phyloP scores from a whole-genome alignment of 2,888 invertebrate species.

The Epirrhoe tristata region DNA sequence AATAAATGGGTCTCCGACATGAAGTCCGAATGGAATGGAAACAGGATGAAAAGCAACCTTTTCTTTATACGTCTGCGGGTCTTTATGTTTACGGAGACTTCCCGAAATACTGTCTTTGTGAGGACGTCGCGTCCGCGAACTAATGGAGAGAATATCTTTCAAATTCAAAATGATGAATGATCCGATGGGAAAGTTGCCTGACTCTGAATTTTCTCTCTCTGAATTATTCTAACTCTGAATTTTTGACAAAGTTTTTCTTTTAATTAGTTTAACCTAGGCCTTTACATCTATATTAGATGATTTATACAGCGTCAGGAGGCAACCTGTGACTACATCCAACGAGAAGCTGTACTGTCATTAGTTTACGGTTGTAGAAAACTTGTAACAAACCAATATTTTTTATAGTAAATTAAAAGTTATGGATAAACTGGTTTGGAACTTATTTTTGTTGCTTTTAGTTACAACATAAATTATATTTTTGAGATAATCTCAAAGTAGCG shows the following conservation, averaged over 20 bases:
- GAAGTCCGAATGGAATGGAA: slow-evolving; percentile 7
- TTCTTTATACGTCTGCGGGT: slow-evolving; percentile 4
- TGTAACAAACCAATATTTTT: no score
- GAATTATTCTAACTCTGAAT: no score
- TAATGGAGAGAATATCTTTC: slow-evolving; percentile 14
- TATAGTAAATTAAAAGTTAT: no score
- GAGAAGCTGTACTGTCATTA: no score
- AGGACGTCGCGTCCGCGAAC: slow-evolving; percentile 2
- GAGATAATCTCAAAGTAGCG: no score
- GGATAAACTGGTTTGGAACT: no score
- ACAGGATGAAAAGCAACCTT: slow-evolving; percentile 26
- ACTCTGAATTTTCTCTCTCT: no score
- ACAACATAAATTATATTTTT: no score
- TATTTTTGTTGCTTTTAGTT: no score
- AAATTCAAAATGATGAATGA: slow-evolving; percentile 16
- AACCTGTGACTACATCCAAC: no score
- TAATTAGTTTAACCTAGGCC: slow-evolving; percentile 3
- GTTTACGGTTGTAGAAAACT: not conserved
- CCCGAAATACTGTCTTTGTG: slow-evolving; percentile 18
- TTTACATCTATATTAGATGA: no score
- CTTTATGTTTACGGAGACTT: slow-evolving; percentile 3
- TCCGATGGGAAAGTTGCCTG: not conserved
- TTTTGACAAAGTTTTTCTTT: not conserved
- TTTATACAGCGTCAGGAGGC: no score
- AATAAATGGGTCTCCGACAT: slow-evolving; percentile 21